phyloP scores from a whole-genome alignment of 2,888 invertebrate species.

The Stenichneumon culpator region DNA sequence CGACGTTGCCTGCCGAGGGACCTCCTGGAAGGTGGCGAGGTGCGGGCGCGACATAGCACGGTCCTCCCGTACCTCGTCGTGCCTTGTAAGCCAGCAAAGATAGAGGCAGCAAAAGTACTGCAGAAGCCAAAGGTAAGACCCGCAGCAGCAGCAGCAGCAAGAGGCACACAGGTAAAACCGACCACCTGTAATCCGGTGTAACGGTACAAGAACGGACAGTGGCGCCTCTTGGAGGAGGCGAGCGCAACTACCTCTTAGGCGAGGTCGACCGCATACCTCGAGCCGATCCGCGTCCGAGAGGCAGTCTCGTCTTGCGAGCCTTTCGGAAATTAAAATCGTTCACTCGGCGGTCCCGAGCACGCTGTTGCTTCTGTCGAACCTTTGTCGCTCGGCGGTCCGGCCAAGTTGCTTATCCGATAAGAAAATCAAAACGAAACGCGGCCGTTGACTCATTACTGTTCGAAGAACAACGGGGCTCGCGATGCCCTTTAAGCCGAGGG shows the following conservation, averaged over 20 bases:
- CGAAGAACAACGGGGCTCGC: background rate
- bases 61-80: conserved; percentile 25
- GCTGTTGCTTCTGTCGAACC: conserved; percentile 1
- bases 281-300: conserved; percentile 81
- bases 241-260: conserved; percentile 80
- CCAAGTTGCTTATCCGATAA: background rate
- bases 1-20: background rate
- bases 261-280: conserved; percentile 85
- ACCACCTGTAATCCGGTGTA: conserved; percentile 80
- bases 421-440: background rate
- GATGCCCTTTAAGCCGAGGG: conserved; percentile 21
- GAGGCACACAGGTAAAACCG: conserved; percentile 69
- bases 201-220: conserved; percentile 81
- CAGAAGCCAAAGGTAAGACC: conserved; percentile 42
- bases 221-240: conserved; percentile 78
- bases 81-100: background rate
- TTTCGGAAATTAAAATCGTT: conserved; percentile 70
- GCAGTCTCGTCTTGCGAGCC: conserved; percentile 75
- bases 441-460: background rate
- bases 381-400: background rate
- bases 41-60: conserved; percentile 20
- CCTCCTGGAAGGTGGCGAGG: conserved; percentile 16
- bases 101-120: conserved; percentile 18
- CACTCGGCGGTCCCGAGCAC: conserved; percentile 61
- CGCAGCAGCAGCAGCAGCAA: conserved; percentile 20